Conservation (phyloP, 2,888 invertebrate genomes). For the Fissipunctia ypsillon region DNA sequence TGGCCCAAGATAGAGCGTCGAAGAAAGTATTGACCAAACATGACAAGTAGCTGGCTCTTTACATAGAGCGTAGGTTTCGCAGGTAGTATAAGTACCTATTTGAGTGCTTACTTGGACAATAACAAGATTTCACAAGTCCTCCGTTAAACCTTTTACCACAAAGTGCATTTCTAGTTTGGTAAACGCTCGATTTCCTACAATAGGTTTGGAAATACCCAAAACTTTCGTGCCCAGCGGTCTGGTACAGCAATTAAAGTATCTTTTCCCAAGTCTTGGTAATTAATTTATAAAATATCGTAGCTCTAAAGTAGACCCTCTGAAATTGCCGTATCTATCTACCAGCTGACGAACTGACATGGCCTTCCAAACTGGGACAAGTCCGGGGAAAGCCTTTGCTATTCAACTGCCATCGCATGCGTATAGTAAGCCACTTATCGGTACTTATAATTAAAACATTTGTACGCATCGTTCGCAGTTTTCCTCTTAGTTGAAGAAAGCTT, state of each 20-base stretch:
- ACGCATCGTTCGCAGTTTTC: constrained; percentile 44
- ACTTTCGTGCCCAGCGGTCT: no score
- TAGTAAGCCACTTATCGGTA: constrained; percentile 57
- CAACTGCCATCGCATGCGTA: constrained; percentile 32
- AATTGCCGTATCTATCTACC: constrained; percentile 16
- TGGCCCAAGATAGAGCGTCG: constrained; percentile 64
- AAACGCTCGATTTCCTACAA: neutral
- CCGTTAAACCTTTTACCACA: neutral
- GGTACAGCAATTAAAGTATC: neutral
- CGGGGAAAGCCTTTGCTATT: constrained; percentile 49
- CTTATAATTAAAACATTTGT: constrained; percentile 58
- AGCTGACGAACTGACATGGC: constrained; percentile 31
- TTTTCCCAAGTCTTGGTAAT: neutral
- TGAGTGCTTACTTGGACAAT: neutral
- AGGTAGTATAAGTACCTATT: constrained; percentile 5
- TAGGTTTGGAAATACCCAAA: neutral
- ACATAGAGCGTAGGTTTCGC: constrained; percentile 15
- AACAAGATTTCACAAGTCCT: constrained; percentile 14
- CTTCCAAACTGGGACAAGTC: constrained; percentile 35
- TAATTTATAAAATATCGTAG: neutral
- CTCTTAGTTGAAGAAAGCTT: constrained; percentile 26
- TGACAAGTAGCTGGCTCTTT: constrained; percentile 37
- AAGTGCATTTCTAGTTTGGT: neutral
- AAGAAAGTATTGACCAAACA: constrained; percentile 79
- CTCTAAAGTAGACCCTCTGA: neutral